Evolutionary conservation across 2,888 invertebrate genomes (phyloP), one percentile per base, ranked within the genome.

Genomic region (Drosophila borborema): DNA sequence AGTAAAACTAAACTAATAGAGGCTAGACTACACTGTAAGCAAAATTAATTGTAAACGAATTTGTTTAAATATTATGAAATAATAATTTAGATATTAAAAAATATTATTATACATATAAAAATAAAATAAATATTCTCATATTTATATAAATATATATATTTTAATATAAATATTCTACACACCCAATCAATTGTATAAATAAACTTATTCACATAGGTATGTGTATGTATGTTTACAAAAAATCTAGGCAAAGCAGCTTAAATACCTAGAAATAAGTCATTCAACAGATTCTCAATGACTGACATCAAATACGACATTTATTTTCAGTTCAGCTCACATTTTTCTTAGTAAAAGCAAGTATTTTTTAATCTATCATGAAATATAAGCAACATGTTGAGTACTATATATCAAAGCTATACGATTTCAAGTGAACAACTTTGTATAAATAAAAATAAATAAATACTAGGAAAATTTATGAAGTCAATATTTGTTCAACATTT

Each of bases 1-100:
- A 20, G 66, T 64, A 56, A 72, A 77, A 72, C 83, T 64, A 74
- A 74, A 74, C 85, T 82, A 85, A 76, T 76, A 74, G 68, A 64
- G 54, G 62, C 12, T 34, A 63, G 14, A 49, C 23, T 72, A 51
- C 73, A 84, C 80, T 56, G 49, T 10, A 12, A 18, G 34, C 38
- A 51, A 61, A 61, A 53, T 58, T 0, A 5, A 14, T 4, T 8
- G 8, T 8, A 23, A 16, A 14, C 2, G 14, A 8, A 36, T 14
- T 20, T 34, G 0, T n/a, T 1, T 3, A n/a, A 5, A 16, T 28
- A 48, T 9, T 28, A 16, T 3, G 0, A 28, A 5, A 48, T 28
- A 0, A 4, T 23, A 28, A 28, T 23, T 2, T 5, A 2, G 8
- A 28, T 5, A 28, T 28, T 28, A 5, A 28, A 28, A 28, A 28